phyloP scores from a whole-genome alignment of 2,888 invertebrate genomes.

The Notodonta ziczac region DNA sequence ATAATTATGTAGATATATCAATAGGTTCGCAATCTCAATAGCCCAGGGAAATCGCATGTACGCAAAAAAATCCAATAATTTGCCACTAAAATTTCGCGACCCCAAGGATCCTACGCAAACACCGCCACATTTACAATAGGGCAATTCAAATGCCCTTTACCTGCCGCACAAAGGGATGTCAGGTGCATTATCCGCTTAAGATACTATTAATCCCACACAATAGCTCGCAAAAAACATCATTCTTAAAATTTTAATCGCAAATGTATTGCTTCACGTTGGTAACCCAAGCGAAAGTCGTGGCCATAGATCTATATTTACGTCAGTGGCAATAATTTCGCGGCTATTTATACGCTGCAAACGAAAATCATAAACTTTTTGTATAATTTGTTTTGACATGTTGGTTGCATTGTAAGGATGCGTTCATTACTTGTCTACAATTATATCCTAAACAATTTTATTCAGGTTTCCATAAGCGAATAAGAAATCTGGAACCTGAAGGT shows the following conservation, averaged over 20 bases:
- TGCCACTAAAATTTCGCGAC: slow-evolving; percentile 25
- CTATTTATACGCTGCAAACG: slow-evolving; percentile 59
- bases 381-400: slow-evolving; percentile 76
- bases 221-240: slow-evolving; percentile 62
- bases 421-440: slow-evolving; percentile 1
- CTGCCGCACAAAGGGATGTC: slow-evolving; percentile 68
- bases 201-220: slow-evolving; percentile 71
- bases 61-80: slow-evolving; percentile 49
- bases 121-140: slow-evolving; percentile 57
- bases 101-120: slow-evolving; percentile 61
- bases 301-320: slow-evolving; percentile 48
- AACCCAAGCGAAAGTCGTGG: slow-evolving; percentile 56
- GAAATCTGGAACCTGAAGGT: too few species aligned
- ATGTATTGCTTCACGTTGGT: slow-evolving; percentile 60
- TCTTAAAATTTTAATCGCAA: slow-evolving; percentile 73
- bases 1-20: too few species aligned
- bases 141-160: slow-evolving; percentile 57
- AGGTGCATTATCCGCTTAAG: slow-evolving; percentile 78
- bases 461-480: too few species aligned
- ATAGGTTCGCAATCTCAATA: too few species aligned
- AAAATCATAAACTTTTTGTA: slow-evolving; percentile 52
- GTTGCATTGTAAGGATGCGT: slow-evolving; percentile 44
- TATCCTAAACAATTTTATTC: neutral
- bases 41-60: slow-evolving; percentile 26
- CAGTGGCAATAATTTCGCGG: slow-evolving; percentile 46